Base-by-base conservation (phyloP, 1,140 invertebrate species). In the Vanessa tameamea region DNA sequence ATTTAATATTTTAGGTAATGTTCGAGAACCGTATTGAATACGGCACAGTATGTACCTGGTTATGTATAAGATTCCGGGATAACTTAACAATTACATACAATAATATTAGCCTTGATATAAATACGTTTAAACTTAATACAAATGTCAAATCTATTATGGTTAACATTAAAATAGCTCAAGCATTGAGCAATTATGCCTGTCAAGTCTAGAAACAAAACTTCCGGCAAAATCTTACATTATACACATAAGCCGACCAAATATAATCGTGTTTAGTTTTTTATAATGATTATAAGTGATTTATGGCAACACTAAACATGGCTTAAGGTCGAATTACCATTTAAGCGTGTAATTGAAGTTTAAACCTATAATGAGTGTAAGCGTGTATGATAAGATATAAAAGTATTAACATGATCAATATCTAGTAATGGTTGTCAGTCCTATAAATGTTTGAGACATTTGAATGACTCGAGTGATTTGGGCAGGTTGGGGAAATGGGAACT, bases 321-420 rank as follows among this genome's bases (percentile, higher is more conserved):
- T 73, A 66, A 73, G 71, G 71, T 61, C 64, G 47, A 66, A 65
- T 66, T 67, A 48, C 71, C 63, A 72, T 72, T 59, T 73, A 66
- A 66, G 71, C 71, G 71, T 69, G 73, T 75, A 78, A 78, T 73
- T 80, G 75, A 76, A 76, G 79, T 79, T 81, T 79, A 76, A 73
- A 72, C 59, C 5, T 77, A 66, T 47, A 55, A 43, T n/a, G 14
- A 64, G 53, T 15, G 31, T 16, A 43, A 55, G 53, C 37, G 37
- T 53, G 9, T 31, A 20, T 20, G 9, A 67, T 67, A 67, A 67
- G 14, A 8, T 43, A n/a, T 50, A n/a, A 50, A 53, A 16, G 51
- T 13, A 43, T 53, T 55, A 20, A 55, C 37, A 16, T 55, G 31
- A 20, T 67, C 65, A 53, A 16, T 43, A 55, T 67, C n/a, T 12